A percentile compares a stretch with the other conserved stretches of the same genome.
These are phyloP conservation scores for Catotricha subobsoleta DNA, from an alignment of 2,888 invertebrate genomes.

Conservation along the genomic window DNA sequence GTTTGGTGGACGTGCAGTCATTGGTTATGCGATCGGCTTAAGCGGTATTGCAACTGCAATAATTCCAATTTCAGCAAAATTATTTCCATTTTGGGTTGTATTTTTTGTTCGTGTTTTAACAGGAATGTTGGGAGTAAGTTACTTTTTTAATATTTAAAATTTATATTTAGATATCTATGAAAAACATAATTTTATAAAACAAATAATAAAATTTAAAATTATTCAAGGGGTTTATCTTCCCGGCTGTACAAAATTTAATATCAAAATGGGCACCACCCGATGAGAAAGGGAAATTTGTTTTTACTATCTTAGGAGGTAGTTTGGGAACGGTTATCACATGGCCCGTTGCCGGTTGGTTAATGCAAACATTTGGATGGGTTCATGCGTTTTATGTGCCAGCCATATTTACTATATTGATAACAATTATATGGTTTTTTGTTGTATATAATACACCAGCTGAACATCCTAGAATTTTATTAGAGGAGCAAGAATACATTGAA, in stretches of 20 bases:
- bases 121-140: slow-evolving; percentile 43
- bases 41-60: slow-evolving; percentile 39
- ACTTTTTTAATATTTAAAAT: background rate
- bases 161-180: background rate
- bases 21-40: slow-evolving; percentile 32
- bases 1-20: slow-evolving; percentile 40
- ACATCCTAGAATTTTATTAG: slow-evolving; percentile 40
- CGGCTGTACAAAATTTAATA: slow-evolving; percentile 39
- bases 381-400: slow-evolving; percentile 48
- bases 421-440: slow-evolving; percentile 40
- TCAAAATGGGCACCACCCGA: slow-evolving; percentile 46
- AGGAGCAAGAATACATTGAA: slow-evolving; percentile 44
- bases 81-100: slow-evolving; percentile 34
- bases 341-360: slow-evolving; percentile 45
- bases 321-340: slow-evolving; percentile 46
- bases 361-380: slow-evolving; percentile 44
- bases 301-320: slow-evolving; percentile 48
- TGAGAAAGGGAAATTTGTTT: slow-evolving; percentile 44
- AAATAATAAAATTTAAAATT: background rate
- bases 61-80: slow-evolving; percentile 39
- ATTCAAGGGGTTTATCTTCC: slow-evolving; percentile 38
- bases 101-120: slow-evolving; percentile 39
- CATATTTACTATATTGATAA: slow-evolving; percentile 35
- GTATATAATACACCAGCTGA: slow-evolving; percentile 44
- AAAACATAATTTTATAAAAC: background rate